Evolutionary conservation across 2,888 invertebrate species (phyloP), one percentile per base, ranked within the genome.

Genomic region (Scaeva pyrastri): DNA sequence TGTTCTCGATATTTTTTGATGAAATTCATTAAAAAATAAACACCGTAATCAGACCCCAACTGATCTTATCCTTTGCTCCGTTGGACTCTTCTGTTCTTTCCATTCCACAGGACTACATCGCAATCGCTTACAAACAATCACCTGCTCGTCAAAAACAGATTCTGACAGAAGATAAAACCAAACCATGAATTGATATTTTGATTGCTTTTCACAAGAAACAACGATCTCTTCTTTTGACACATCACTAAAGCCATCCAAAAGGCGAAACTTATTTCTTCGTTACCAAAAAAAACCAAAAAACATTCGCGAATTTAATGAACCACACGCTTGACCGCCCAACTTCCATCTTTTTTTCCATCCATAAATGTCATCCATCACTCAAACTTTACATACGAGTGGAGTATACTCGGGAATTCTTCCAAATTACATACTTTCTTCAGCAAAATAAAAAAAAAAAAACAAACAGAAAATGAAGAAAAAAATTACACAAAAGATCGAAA

Each of bases 351-450:
- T 16, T 11, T 71, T 77, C 64, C 45, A 74, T 86, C 74, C 82
- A 82, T 71, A 86, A 86, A 78, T 86, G 86, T 86, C 86, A 86
- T 82, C 86, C 86, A 86, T 86, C 86, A 86, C 86, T 86, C 82
- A 86, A 60, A 31, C 5, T 1, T 8, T 8, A 5, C 3, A 31
- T n/a, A n/a, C n/a, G n/a, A n/a, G n/a, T n/a, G n/a, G n/a, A n/a
- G n/a, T n/a, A n/a, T n/a, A 70, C 52, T 66, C 2, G 36, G 2
- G 41, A 72, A 76, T 72, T 64, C 36, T 26, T 45, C 60, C 62
- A 77, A 77, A 86, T 86, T 81, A 77, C 70, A 82, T 39, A 74
- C 77, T 73, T 77, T 70, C 70, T 45, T 66, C 45, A 21, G 31
- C 14, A 31, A 12, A n/a, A 45, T 0, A 16, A 6, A n/a, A 45